Evolutionary conservation across 2,888 invertebrate genomes (phyloP).

Genomic region (Macrosiphum euphorbiae): DNA sequence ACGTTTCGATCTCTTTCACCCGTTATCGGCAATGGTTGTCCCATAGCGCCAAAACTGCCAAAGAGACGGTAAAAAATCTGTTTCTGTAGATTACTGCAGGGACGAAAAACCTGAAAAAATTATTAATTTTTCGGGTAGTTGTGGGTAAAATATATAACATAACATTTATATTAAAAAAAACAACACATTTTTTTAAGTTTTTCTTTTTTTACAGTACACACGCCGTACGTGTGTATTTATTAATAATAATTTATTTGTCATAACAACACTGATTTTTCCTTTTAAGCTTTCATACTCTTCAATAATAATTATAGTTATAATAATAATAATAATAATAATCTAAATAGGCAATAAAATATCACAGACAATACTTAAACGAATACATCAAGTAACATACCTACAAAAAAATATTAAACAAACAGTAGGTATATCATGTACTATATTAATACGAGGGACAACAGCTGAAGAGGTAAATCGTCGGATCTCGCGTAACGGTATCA

Average conservation of each 20-base stretch:
- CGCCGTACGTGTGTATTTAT: slow-evolving; percentile 38
- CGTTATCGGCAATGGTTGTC: neutral
- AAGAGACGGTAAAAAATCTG: neutral
- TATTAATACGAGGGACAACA: slow-evolving; percentile 11
- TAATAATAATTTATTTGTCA: slow-evolving; percentile 53
- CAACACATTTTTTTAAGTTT: neutral
- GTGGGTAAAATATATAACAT: neutral
- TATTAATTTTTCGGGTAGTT: neutral
- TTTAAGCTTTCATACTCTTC: slow-evolving; percentile 45
- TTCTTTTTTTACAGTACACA: slow-evolving; percentile 16
- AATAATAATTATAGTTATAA: slow-evolving; percentile 41
- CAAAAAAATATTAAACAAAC: slow-evolving; percentile 40
- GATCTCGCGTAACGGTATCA: slow-evolving; percentile 1
- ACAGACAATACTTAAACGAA: slow-evolving; percentile 57
- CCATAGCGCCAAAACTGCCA: neutral
- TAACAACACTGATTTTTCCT: slow-evolving; percentile 58
- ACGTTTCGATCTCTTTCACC: neutral
- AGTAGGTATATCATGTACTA: slow-evolving; percentile 28
- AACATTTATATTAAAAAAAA: slow-evolving; percentile 11
- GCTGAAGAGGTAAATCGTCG: slow-evolving; percentile 13
- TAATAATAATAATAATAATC: slow-evolving; percentile 58
- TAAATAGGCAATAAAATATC: slow-evolving; percentile 64
- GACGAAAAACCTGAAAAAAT: neutral
- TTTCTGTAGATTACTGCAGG: neutral
- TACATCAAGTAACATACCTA: slow-evolving; percentile 17